phyloP scores from a whole-genome alignment of 2,113 vertebrate genomes.

The Seriola rivoliana region DNA sequence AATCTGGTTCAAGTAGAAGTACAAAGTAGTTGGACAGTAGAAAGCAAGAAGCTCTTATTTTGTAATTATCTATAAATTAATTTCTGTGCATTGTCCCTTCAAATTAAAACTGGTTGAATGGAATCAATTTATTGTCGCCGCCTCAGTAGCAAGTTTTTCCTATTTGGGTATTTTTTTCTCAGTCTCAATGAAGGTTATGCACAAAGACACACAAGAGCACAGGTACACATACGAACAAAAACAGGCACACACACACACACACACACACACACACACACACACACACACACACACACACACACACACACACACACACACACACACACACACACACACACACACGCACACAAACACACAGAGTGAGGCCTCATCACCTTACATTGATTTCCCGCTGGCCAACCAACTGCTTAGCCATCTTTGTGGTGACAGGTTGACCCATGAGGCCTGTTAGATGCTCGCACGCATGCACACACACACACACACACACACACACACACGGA shows the following conservation, averaged over 20 bases:
- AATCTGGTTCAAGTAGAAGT: background rate
- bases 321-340: no score
- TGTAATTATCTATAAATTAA: background rate
- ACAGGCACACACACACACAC: background rate
- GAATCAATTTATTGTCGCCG: background rate
- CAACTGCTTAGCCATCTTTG: constrained; percentile 77
- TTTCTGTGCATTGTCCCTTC: background rate
- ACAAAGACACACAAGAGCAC: background rate
- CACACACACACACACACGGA: background rate
- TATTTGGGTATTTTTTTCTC: background rate
- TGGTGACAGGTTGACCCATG: constrained; percentile 79
- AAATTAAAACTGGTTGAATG: background rate
- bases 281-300: constrained; percentile 8
- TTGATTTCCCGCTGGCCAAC: constrained; percentile 78
- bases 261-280: constrained; percentile 6
- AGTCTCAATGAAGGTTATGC: background rate
- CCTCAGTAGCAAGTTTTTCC: background rate
- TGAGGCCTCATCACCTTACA: constrained; percentile 69
- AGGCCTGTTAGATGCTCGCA: constrained; percentile 70
- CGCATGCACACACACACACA: constrained; percentile 23
- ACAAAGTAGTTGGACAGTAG: background rate
- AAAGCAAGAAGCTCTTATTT: background rate
- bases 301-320: no score
- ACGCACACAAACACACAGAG: background rate
- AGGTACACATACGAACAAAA: background rate